phyloP scores from a whole-genome alignment of 2,797 vertebrate genomes.

The Gadopsis marmoratus region DNA sequence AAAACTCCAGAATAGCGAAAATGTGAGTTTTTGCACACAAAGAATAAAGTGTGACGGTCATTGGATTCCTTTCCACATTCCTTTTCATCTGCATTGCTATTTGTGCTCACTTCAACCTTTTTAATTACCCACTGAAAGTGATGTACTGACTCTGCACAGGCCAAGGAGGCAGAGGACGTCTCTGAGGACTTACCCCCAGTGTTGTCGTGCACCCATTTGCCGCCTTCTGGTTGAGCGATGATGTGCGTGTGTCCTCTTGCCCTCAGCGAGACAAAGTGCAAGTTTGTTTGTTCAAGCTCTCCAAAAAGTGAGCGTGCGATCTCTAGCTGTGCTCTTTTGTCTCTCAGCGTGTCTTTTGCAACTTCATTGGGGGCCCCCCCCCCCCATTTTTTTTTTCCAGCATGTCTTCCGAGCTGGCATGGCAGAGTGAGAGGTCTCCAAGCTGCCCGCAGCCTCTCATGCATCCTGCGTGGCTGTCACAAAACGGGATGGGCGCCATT shows the following conservation, averaged over 20 bases:
- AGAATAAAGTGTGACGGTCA: neutral
- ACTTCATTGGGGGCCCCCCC: conserved; percentile 48
- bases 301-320: conserved; percentile 61
- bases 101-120: conserved; percentile 35
- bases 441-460: conserved; percentile 82
- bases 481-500: conserved; percentile 78
- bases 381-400: conserved; percentile 49
- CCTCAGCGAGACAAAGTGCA: conserved; percentile 64
- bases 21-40: neutral
- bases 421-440: conserved; percentile 77
- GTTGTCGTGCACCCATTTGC: conserved; percentile 38
- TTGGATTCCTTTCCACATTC: conserved; percentile 31
- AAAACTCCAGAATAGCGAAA: neutral
- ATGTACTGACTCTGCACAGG: conserved; percentile 8
- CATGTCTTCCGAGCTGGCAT: conserved; percentile 78
- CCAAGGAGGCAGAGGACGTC: conserved; percentile 34
- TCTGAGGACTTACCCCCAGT: conserved; percentile 32
- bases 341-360: conserved; percentile 69
- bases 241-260: conserved; percentile 49
- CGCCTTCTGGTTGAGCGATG: conserved; percentile 47
- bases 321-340: conserved; percentile 74
- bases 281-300: conserved; percentile 78
- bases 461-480: conserved; percentile 83
- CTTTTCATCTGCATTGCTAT: neutral
- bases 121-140: conserved; percentile 38